phyloP scores from a whole-genome alignment of 2,113 vertebrate genomes.

The Oxyura jamaicensis region DNA sequence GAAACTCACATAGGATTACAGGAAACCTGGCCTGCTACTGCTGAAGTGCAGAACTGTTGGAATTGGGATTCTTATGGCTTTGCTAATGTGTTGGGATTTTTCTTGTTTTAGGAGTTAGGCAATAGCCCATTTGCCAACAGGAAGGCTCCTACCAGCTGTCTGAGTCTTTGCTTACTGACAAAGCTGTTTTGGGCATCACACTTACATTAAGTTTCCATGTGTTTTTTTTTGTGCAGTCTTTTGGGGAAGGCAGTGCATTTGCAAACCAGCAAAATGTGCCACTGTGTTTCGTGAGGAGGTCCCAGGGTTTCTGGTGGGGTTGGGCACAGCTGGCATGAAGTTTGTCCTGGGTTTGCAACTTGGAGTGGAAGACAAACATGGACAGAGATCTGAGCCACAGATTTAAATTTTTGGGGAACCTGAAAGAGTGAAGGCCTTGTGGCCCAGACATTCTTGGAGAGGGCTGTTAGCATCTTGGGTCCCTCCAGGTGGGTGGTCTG shows the following conservation, averaged over 20 bases:
- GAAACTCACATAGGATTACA: not conserved
- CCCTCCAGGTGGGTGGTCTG: not conserved
- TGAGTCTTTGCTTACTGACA: rapidly evolving
- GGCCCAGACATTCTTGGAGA: not conserved
- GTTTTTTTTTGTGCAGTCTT: not conserved
- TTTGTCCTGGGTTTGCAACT: rapidly evolving
- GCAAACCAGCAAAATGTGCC: not conserved
- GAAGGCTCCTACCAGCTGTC: not conserved
- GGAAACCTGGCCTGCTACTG: not conserved
- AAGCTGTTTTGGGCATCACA: rapidly evolving
- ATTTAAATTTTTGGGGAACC: not conserved
- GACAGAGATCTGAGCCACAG: not conserved
- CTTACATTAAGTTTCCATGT: rapidly evolving
- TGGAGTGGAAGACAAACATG: rapidly evolving
- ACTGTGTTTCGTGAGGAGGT: not conserved
- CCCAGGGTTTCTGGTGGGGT: rapidly evolving
- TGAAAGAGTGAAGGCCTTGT: not conserved
- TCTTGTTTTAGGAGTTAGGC: not conserved
- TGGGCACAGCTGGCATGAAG: not conserved
- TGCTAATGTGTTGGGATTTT: not conserved
- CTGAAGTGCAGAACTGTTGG: not conserved
- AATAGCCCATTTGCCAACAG: not conserved
- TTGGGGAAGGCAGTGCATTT: not conserved
- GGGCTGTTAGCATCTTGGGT: not conserved
- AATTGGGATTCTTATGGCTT: not conserved